Evolutionary conservation across 92 coral and sea anemone species (phyloP), one percentile per base, ranked within the genome.

Genomic region (Porites cylindrica): DNA sequence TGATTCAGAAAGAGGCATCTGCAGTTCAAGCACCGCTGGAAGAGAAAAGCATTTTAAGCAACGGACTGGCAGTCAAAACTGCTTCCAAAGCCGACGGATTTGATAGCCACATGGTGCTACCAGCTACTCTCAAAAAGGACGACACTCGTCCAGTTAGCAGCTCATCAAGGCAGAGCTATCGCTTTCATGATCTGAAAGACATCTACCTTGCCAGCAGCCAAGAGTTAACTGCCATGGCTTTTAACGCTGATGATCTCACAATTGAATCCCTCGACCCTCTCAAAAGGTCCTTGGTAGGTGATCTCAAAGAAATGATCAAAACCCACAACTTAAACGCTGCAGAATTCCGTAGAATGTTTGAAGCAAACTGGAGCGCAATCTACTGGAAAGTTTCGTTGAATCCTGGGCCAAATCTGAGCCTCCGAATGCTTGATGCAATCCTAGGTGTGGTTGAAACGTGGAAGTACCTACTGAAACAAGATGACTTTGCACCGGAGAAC

Each of bases 401-500:
- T 14, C 13, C 68, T 76, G 84, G 65, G 19, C 47, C 38, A 6
- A 43, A 79, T 51, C 17, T 79, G 60, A 62, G 72, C 62, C 54
- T 17, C 60, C 84, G 84, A 24, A 79, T 79, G 72, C 84, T 79
- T 29, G 12, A 7, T n/a, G 84, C 72, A 52, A 43, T 84, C 43
- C 60, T 74, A 69, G 80, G 88, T 13, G 13, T 29, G 16, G 13
- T 75, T 3, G 56, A 74, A 60, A 8, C 11, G 2, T 14, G 62
- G 17, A 84, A 61, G 60, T 62, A 58, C 47, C 7, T 20, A 7
- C 0, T 19, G 10, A 61, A 62, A 16, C 88, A 84, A 76, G 67
- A 53, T 1, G 72, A 72, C 62, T 18, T 84, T 16, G 60, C 19
- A n/a, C 24, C 10, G 8, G 82, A 64, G 17, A 84, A 84, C 16